Base-by-base conservation (phyloP, 2,113 vertebrate species). In the Vidua chalybeata region DNA sequence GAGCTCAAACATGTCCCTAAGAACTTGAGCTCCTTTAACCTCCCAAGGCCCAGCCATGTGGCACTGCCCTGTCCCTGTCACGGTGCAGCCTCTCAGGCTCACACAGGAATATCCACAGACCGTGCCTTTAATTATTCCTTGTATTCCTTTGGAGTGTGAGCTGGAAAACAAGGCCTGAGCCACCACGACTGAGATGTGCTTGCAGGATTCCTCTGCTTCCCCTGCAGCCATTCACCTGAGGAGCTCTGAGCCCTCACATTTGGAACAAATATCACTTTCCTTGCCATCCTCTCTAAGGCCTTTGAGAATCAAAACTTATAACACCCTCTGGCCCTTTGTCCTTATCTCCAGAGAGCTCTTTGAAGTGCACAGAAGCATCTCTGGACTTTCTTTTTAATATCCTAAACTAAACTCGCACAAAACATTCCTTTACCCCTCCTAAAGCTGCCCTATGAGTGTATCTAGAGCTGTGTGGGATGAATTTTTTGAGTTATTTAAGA, bases 351-450 rank as follows among this genome's bases (percentile, higher is more conserved):
- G 83, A 86, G 91, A 93, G 76, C 1, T 10, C 96, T 97, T 95
- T 97, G 95, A 97, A 96, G 93, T 95, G 82, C 88, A 84, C 75
- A 79, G 87, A 97, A 94, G 79, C 89, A 97, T 96, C 93, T 89
- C 92, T 92, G 85, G 93, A 88, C 85, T 94, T 94, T 94, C 68
- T 94, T 96, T 95, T 96, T 96, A 96, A 97, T 97, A 97, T 97
- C 96, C 97, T 91, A 90, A 91, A 71, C 93, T 94, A 93, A 96
- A 95, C 85, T 92, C n/a, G 11, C 56, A 52, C 78, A 87, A 81
- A 87, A 56, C 94, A 83, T 95, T 96, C 84, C 87, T 96, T 78
- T 88, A 8, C 78, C 77, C 78, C 83, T 91, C 66, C 66, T 55
- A 86, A 95, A 95, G 90, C 87, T 86, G 90, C 41, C 31, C 55